Base-by-base conservation (phyloP, 2,888 invertebrate species). In the Watsonalla cultraria region DNA sequence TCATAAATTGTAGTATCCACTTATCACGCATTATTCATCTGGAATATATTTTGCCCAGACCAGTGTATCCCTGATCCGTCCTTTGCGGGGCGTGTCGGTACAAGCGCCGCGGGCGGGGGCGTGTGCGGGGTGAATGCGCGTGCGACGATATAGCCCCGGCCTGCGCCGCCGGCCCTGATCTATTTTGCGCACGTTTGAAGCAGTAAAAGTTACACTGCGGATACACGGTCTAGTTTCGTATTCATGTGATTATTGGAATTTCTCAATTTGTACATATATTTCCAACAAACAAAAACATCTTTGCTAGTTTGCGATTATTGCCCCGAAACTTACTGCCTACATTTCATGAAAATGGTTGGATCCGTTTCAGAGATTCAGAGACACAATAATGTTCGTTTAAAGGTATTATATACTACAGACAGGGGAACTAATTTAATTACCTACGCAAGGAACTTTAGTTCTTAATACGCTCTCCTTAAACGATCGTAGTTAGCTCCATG, bases 41-140 rank as follows among this genome's bases (percentile, higher is more conserved):
- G 24, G 24, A 24, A 24, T 24, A 11, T 42, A 42, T 11, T 11
- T 42, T 42, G 8, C 42, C 5, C 42, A 5, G 11, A 39, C 0
- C 49, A 37, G 37, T 49, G 35, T 49, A 54, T 11, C 55, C 66
- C 63, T 54, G 76, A 62, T 80, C 69, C 80, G 74, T 66, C 74
- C 82, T 76, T 78, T 57, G 55, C 60, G 54, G 78, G 86, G 86
- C 85, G 86, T 82, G 84, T 79, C 76, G 70, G 70, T 80, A 79
- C 70, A 57, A 58, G 65, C 64, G 64, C 75, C 70, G 74, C 71
- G 58, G 66, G 75, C 75, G 70, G 70, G 74, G 65, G 70, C 80
- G 70, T 73, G 76, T 74, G 74, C 60, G 69, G 65, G 76, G 70
- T 68, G 65, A 66, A 73, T 68, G 73, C 75, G 72, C 78, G 75